These are phyloP conservation scores for Burhinus oedicnemus DNA, from an alignment of 2,113 vertebrate genomes.

Conservation along the genomic window DNA sequence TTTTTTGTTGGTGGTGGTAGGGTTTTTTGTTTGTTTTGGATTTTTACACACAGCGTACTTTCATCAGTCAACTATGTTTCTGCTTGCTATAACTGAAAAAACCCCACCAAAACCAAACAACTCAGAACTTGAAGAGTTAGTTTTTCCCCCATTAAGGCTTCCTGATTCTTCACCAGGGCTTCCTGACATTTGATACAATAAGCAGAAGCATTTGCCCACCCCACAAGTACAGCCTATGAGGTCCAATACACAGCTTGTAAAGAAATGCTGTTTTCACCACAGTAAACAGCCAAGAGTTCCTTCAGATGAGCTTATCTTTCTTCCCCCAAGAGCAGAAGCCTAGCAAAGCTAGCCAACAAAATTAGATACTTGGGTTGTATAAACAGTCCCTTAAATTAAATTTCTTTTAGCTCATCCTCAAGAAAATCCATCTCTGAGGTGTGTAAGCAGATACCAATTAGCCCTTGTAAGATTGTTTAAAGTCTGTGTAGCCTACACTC, in stretches of 20 bases:
- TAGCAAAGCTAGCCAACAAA: slow-evolving; percentile 16
- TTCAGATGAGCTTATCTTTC: slow-evolving; percentile 15
- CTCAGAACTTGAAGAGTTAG: background rate
- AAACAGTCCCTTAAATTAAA: background rate
- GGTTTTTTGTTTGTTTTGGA: too few species aligned
- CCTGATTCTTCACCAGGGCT: background rate
- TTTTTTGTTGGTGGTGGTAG: too few species aligned
- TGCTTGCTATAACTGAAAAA: background rate
- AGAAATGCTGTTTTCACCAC: background rate
- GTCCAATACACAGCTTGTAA: background rate
- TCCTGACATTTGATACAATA: background rate
- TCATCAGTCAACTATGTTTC: background rate
- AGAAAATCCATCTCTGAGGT: background rate
- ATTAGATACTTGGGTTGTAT: background rate
- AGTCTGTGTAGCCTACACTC: background rate
- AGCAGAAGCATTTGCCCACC: background rate
- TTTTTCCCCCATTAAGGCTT: background rate
- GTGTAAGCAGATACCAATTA: background rate
- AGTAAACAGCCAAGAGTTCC: background rate
- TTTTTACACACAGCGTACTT: background rate
- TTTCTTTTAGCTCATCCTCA: background rate
- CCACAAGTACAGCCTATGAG: background rate
- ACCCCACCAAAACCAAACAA: background rate
- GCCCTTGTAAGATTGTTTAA: background rate
- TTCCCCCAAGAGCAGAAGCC: background rate